Evolutionary conservation across 2,113 vertebrate genomes (phyloP).

Genomic region (Pteropus alecto): DNA sequence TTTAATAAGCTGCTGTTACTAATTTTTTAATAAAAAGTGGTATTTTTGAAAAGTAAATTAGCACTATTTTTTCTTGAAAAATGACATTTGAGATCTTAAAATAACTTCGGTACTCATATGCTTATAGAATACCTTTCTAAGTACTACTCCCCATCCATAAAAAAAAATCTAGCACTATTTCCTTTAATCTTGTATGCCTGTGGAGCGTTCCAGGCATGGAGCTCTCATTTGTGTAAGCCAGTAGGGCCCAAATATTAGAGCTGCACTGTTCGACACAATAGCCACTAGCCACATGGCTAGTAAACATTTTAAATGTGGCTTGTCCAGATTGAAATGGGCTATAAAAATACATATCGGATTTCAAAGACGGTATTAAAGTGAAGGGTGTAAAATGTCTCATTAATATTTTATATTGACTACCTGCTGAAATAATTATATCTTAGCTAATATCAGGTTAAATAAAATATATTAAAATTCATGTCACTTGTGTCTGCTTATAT

Average conservation of each 20-base stretch:
- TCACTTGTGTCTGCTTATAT: not conserved
- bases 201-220: not conserved
- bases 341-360: not conserved
- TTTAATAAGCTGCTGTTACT: not conserved
- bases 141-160: too few species aligned
- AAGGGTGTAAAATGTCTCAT: not conserved
- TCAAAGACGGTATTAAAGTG: not conserved
- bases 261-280: not conserved
- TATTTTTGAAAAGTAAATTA: not conserved
- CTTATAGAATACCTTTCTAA: not conserved
- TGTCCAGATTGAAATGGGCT: not conserved
- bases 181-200: not conserved
- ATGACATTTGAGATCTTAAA: not conserved
- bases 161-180: not conserved
- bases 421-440: not conserved
- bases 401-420: not conserved
- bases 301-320: not conserved
- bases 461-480: not conserved
- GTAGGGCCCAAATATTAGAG: not conserved
- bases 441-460: not conserved
- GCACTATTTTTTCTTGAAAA: not conserved
- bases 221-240: not conserved
- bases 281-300: not conserved
- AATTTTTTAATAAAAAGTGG: not conserved
- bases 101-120: not conserved